A percentile compares a stretch with the other conserved stretches of the same genome.
Conservation (phyloP, 2,888 invertebrate genomes). For the Tipula unca region DNA sequence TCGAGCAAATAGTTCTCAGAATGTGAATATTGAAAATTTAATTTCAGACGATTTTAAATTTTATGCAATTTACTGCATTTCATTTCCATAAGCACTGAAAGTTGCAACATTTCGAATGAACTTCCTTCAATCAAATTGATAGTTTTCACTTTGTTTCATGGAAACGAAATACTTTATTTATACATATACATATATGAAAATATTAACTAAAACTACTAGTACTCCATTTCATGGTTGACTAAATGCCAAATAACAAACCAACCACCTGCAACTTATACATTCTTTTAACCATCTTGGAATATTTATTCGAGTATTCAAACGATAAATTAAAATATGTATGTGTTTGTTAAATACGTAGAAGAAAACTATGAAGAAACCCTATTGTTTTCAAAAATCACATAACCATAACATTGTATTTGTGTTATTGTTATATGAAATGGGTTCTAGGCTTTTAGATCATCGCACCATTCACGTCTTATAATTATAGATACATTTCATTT, state of each 20-base stretch:
- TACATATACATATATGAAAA: too few species aligned
- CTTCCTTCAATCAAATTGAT: too few species aligned
- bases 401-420: not conserved
- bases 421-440: not conserved
- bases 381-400: not conserved
- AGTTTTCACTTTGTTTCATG: too few species aligned
- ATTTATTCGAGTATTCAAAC: not conserved
- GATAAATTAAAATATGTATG: not conserved
- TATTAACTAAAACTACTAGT: too few species aligned
- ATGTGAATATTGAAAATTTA: too few species aligned
- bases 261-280: not conserved
- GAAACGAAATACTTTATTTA: too few species aligned
- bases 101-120: too few species aligned
- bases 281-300: not conserved
- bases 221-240: not conserved
- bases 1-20: too few species aligned
- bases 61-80: too few species aligned
- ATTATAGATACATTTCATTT: not conserved
- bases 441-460: slow-evolving; percentile 14
- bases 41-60: too few species aligned
- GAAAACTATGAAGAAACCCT: not conserved
- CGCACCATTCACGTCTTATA: not conserved
- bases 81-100: too few species aligned
- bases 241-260: not conserved
- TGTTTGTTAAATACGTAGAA: not conserved